Base-by-base conservation (phyloP, 2,888 invertebrate genomes). In the Chalcosyrphus nemorum region DNA sequence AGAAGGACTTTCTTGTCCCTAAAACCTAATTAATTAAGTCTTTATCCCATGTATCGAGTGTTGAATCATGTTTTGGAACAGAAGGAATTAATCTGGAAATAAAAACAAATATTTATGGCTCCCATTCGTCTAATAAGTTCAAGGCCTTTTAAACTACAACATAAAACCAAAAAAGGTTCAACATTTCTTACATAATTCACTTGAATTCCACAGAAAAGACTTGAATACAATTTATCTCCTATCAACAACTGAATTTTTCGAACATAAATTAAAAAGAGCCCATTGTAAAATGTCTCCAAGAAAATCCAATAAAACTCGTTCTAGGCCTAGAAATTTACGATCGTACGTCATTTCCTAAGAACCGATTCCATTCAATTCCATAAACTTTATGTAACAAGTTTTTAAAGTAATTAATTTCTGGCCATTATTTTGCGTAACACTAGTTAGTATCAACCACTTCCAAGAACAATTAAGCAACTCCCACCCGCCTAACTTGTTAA, bases 361-460 rank as follows among this genome's bases (percentile, higher is more conserved):
- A 15, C n/a, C 61, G n/a, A 19, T n/a, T 29, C 1, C 61, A 43
- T 57, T 13, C 21, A 57, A 38, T 3, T 5, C n/a, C 27, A 2
- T 38, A 27, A 11, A 59, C 24, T 24, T n/a, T 59, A 43, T 21
- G 32, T 32, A 35, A 65, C 50, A 13, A 50, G 41, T 59, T 59
- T n/a, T 24, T 11, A 4, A 15, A 7, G 15, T 7, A 43, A 65
- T 24, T 24, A 50, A 50, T 38, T 15, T 21, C 5, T 24, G 7
- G 2, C 9, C 27, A 50, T 63, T 50, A 63, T n/a, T 21, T 63
- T 56, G 17, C n/a, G 4, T 56, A 56, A 56, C 32, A 54, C 1
- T 13, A 24, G 11, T 24, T n/a, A n/a, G n/a, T n/a, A n/a, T n/a
- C n/a, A 4, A 11, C 45, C 17, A 52, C 15, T 52, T 56, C 56